These are phyloP conservation scores for Ochropleura leucogaster DNA, from an alignment of 2,888 invertebrate genomes.

Conservation along the genomic window DNA sequence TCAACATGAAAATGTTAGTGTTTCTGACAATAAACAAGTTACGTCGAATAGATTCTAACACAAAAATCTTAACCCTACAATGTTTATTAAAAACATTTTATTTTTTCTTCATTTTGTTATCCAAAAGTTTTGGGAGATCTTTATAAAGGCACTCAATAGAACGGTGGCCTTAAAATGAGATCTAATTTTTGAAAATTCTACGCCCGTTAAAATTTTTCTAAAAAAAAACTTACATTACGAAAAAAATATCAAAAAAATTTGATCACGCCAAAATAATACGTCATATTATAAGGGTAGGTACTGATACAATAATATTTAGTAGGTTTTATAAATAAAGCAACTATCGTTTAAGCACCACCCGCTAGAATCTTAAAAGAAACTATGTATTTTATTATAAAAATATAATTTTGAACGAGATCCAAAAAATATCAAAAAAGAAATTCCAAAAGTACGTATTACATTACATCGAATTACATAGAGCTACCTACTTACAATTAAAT, in stretches of 20 bases:
- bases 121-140: constrained; percentile 87
- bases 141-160: constrained; percentile 78
- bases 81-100: constrained; percentile 75
- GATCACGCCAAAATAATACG: constrained; percentile 86
- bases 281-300: constrained; percentile 81
- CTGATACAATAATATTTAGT: constrained; percentile 70
- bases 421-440: constrained; percentile 75
- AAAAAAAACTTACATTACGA: constrained; percentile 69
- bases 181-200: constrained; percentile 86
- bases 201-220: constrained; percentile 81
- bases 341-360: constrained; percentile 87
- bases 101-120: constrained; percentile 72
- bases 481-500: constrained; percentile 83
- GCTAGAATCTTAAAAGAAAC: constrained; percentile 78
- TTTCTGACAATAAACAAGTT: constrained; percentile 76
- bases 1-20: constrained; percentile 82
- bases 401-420: constrained; percentile 86
- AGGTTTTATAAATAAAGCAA: constrained; percentile 73
- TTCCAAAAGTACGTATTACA: constrained; percentile 75
- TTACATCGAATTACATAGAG: constrained; percentile 77
- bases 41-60: constrained; percentile 70
- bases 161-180: constrained; percentile 84
- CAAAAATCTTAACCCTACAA: constrained; percentile 74
- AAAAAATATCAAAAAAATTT: constrained; percentile 75
- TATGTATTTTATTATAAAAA: constrained; percentile 71